Evolutionary conservation across 2,888 invertebrate species (phyloP).

Genomic region (Archips crataeganus): DNA sequence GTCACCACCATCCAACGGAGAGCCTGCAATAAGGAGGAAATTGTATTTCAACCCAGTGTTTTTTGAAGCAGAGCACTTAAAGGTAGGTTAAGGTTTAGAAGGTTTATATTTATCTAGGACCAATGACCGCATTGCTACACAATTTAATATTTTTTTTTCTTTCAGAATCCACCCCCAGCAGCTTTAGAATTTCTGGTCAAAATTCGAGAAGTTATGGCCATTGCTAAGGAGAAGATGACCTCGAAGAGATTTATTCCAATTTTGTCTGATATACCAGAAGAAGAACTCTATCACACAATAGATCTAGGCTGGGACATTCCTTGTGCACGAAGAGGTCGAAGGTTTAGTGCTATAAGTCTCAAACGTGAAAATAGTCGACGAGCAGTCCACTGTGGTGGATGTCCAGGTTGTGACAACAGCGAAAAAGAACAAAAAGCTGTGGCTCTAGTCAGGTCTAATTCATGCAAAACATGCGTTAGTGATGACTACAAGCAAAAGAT

Average conservation of each 20-base stretch:
- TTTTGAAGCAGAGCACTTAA: conserved; percentile 93
- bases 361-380: conserved; percentile 87
- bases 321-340: conserved; percentile 80
- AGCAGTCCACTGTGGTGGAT: conserved; percentile 87
- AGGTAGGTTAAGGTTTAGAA: conserved; percentile 81
- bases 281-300: conserved; percentile 83
- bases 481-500: conserved; percentile 90
- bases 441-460: conserved; percentile 74
- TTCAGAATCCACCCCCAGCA: conserved; percentile 95
- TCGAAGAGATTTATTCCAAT: conserved; percentile 92
- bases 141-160: conserved; percentile 60
- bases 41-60: conserved; percentile 96
- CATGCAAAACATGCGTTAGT: conserved; percentile 85
- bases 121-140: not conserved
- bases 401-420: conserved; percentile 87
- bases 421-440: conserved; percentile 62
- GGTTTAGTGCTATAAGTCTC: conserved; percentile 85
- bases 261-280: conserved; percentile 92
- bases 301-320: conserved; percentile 82
- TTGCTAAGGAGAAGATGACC: conserved; percentile 95
- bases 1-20: conserved; percentile 70
- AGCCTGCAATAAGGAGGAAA: conserved; percentile 87
- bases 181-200: conserved; percentile 95
- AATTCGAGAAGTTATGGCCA: conserved; percentile 95
- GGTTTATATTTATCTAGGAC: too few species aligned